Conservation (phyloP, 2,797 vertebrate species). For the Columba guinea region DNA sequence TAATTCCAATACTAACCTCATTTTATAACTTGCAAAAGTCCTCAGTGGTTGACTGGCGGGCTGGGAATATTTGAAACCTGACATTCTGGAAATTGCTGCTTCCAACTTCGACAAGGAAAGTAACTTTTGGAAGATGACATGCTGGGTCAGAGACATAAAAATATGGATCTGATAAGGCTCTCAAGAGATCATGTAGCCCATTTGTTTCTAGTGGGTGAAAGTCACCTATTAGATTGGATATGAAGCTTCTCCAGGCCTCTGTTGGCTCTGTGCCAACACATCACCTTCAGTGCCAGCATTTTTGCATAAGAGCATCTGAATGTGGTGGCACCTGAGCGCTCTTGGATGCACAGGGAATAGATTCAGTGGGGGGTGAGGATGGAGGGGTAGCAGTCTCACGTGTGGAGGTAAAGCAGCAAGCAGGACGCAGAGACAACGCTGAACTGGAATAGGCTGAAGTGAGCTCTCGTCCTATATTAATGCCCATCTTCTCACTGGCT, state of each 20-base stretch:
- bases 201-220: background rate
- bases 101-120: background rate
- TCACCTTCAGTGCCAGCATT: background rate
- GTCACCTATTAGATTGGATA: background rate
- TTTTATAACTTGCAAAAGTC: background rate
- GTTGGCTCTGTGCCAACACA: background rate
- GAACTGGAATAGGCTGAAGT: background rate
- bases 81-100: background rate
- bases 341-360: background rate
- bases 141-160: background rate
- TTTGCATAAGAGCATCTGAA: background rate
- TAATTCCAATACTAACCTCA: background rate
- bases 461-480: background rate
- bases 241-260: background rate
- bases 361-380: background rate
- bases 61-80: background rate
- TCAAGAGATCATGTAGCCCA: background rate
- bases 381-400: background rate
- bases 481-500: background rate
- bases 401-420: background rate
- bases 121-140: background rate
- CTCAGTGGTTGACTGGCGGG: background rate
- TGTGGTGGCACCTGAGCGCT: background rate
- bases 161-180: background rate
- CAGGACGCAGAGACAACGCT: background rate